phyloP scores from a whole-genome alignment of 1,140 invertebrate species.

The Lanistes nyassanus region DNA sequence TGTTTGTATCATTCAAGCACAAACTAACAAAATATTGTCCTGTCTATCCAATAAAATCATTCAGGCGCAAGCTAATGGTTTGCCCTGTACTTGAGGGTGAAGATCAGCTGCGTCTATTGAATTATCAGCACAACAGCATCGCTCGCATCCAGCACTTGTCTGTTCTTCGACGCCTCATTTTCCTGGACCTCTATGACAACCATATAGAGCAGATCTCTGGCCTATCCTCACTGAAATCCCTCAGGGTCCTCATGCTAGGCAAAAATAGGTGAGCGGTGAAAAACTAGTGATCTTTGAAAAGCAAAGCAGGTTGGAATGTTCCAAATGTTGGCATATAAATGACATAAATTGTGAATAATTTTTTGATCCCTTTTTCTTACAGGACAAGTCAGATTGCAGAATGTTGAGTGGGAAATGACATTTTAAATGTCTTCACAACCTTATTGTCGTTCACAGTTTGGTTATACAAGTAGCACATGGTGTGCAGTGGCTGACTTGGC shows the following conservation, averaged over 20 bases:
- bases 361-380: no score
- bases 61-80: constrained; percentile 61
- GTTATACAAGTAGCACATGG: no score
- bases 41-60: not conserved
- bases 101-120: constrained; percentile 81
- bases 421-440: no score
- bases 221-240: constrained; percentile 78
- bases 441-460: no score
- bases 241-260: constrained; percentile 86
- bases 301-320: no score
- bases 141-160: constrained; percentile 77
- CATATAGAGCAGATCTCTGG: constrained; percentile 86
- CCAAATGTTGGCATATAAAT: no score
- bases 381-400: no score
- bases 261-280: constrained; percentile 78
- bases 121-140: constrained; percentile 90
- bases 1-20: no score
- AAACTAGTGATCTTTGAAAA: no score
- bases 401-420: no score
- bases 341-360: no score
- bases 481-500: no score
- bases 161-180: constrained; percentile 81
- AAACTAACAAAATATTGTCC: not conserved
- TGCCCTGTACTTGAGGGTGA: constrained; percentile 82
- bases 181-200: constrained; percentile 94